Percentiles rank a stretch among this genome's conserved stretches.
phyloP scores from a whole-genome alignment of 2,113 vertebrate genomes.

The Desmodus rotundus region DNA sequence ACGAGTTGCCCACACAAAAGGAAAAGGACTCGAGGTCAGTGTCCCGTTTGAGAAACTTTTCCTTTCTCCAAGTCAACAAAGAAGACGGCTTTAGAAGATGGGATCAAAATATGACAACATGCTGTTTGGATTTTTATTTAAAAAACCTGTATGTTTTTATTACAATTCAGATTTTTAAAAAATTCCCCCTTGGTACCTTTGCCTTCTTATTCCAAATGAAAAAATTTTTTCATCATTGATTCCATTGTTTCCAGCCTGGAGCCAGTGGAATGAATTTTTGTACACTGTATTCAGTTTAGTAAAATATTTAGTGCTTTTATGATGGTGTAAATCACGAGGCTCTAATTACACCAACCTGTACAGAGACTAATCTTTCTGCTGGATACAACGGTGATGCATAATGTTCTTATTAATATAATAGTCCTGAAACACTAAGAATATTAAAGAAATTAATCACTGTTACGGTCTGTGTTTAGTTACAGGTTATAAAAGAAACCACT shows the following conservation, averaged over 20 bases:
- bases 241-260: conserved; percentile 62
- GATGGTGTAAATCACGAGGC: conserved; percentile 76
- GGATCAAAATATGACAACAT: not conserved
- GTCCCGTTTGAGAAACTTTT: not conserved
- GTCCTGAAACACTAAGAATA: conserved; percentile 77
- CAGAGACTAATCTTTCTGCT: conserved; percentile 76
- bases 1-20: not conserved
- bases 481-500: conserved; percentile 71
- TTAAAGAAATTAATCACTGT: conserved; percentile 80
- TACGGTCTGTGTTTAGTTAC: conserved; percentile 76
- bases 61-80: not conserved
- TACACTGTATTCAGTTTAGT: conserved; percentile 73
- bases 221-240: conserved; percentile 45
- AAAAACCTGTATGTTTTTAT: conserved; percentile 23
- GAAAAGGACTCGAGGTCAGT: not conserved
- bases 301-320: conserved; percentile 82
- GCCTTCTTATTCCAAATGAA: conserved; percentile 39
- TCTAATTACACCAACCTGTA: conserved; percentile 76
- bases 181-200: conserved; percentile 43
- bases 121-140: conserved; percentile 29
- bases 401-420: conserved; percentile 77
- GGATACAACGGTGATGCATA: conserved; percentile 74
- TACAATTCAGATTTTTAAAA: conserved; percentile 23
- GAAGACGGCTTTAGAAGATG: conserved; percentile 5
- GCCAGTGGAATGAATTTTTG: conserved; percentile 78